phyloP scores from a whole-genome alignment of 2,113 vertebrate species.

The Paramisgurnus dabryanus region DNA sequence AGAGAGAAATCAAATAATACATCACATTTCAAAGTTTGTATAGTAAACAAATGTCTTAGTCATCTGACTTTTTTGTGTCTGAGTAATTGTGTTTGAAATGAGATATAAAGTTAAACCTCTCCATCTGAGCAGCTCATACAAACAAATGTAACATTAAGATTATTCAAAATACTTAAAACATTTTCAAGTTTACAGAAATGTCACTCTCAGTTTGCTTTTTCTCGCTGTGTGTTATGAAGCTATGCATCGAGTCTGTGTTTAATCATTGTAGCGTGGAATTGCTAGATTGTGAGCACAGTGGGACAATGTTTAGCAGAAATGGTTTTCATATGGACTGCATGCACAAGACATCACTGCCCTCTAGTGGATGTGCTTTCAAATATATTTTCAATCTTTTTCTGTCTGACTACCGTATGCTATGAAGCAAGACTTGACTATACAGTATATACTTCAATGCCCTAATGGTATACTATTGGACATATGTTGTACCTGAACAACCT shows the following conservation, averaged over 20 bases:
- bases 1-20: too few relatives aligned
- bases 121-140: neutral
- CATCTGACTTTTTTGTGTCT: neutral
- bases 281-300: neutral
- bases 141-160: neutral
- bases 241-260: slow-evolving; percentile 5
- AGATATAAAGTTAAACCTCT: neutral
- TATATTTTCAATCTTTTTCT: neutral
- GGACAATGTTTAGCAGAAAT: neutral
- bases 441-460: too few relatives aligned
- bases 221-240: neutral
- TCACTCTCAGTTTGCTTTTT: neutral
- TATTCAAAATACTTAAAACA: neutral
- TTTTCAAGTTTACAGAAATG: neutral
- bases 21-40: neutral
- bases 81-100: neutral
- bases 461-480: too few relatives aligned
- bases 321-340: neutral
- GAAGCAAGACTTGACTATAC: too few relatives aligned
- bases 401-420: too few relatives aligned
- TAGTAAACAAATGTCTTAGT: neutral
- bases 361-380: slow-evolving; percentile 17
- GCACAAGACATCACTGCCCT: slow-evolving; percentile 21
- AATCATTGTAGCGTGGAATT: slow-evolving; percentile 21
- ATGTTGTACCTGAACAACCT: too few relatives aligned